phyloP scores from a whole-genome alignment of 2,888 invertebrate genomes.

The Nudaria mundana region DNA sequence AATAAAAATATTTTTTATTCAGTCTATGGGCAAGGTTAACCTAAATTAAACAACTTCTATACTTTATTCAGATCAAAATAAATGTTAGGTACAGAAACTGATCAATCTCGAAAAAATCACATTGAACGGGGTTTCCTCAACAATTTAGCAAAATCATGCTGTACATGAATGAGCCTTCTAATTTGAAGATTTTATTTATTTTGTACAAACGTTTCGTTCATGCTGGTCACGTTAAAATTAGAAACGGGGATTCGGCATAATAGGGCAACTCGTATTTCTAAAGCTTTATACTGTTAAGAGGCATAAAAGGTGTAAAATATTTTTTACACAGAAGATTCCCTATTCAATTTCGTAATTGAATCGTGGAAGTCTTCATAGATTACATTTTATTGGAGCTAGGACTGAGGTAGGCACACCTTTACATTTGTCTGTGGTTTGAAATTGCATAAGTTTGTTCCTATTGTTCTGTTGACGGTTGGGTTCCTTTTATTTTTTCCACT shows the following conservation, averaged over 20 bases:
- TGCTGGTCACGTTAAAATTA: conserved; percentile 5
- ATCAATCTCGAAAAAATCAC: not conserved
- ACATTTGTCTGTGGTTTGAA: too few species aligned
- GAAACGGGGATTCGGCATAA: conserved; percentile 1
- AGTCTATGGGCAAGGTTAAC: too few species aligned
- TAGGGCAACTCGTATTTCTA: conserved; percentile 4
- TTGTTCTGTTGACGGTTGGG: too few species aligned
- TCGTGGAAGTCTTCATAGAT: not conserved
- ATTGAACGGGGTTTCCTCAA: too few species aligned
- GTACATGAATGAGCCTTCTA: not conserved
- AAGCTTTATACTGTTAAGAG: conserved; percentile 4
- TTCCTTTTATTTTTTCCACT: too few species aligned
- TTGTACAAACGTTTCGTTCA: conserved; percentile 4
- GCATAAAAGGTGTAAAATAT: conserved; percentile 1
- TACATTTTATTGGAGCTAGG: too few species aligned
- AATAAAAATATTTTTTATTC: too few species aligned
- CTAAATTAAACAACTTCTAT: too few species aligned
- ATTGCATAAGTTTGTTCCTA: too few species aligned
- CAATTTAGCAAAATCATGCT: not conserved
- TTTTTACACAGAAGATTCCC: not conserved
- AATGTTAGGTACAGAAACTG: too few species aligned
- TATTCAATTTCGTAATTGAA: not conserved
- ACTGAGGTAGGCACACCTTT: too few species aligned
- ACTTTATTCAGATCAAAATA: too few species aligned
- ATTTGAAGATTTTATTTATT: conserved; percentile 1